Evolutionary conservation across 2,888 invertebrate genomes (phyloP), one percentile per base, ranked within the genome.

Genomic region (Melitaea athalia): DNA sequence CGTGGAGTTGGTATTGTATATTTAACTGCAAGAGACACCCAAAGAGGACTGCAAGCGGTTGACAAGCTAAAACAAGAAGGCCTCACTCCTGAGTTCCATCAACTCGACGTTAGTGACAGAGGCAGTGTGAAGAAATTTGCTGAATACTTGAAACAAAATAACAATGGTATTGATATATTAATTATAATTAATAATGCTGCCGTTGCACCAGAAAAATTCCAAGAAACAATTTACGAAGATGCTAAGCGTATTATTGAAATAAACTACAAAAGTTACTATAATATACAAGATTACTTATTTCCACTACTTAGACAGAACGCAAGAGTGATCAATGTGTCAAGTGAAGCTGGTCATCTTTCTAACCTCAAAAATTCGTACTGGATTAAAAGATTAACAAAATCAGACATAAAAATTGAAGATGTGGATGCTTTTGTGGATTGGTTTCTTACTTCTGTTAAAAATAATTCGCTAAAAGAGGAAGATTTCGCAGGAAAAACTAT

Each of bases 1-100:
- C 87, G 94, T 76, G 95, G 94, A 76, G 85, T 94, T 71, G 95
- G 94, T 5, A 85, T 86, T 67, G 95, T 96, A 0, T 95, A 95
- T 80, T 81, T 96, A 55, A 95, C 96, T 47, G 89, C 95, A 2
- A 87, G 95, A 75, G 93, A 95, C 82, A 84, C 84, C 31, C 79
- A 73, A 1, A 83, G 93, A 70, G 95, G 95, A 4, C 75, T 86
- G 74, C 85, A 83, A 57, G 95, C 95, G 15, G 89, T 95, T 0
- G 82, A 88, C 59, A 81, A 91, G 64, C 80, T 95, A 2, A 90
- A 94, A 61, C 84, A 91, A 74, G 84, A 93, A 68, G 91, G 91
- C 7, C 81, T 86, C 0, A 84, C 87, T 47, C 89, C 93, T 8
- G 42, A 64, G 5, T 81, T 78, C 3, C 74, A 79, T 63, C 79